phyloP scores from a whole-genome alignment of 2,113 vertebrate genomes.

The Phocoena sinus region DNA sequence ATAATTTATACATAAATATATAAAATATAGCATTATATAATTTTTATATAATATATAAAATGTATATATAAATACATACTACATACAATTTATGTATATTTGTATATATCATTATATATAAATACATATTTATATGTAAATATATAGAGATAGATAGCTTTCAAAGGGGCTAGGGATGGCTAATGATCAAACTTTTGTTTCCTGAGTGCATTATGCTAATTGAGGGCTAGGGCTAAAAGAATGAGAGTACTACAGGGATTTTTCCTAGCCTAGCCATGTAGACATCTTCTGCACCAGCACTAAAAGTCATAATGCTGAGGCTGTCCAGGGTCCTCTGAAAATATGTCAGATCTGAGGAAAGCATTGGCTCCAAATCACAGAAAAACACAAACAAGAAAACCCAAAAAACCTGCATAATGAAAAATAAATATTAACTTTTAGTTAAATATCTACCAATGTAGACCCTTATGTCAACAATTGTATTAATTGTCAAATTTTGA shows the following conservation, averaged over 20 bases:
- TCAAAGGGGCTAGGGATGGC: too few relatives aligned
- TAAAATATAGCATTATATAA: too few relatives aligned
- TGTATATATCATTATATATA: too few relatives aligned
- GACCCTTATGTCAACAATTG: constrained; percentile 17
- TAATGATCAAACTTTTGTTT: background rate
- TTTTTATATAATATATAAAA: too few relatives aligned
- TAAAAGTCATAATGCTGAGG: background rate
- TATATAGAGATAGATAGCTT: too few relatives aligned
- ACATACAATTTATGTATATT: too few relatives aligned
- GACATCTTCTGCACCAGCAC: background rate
- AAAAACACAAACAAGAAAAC: background rate
- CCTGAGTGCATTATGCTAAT: background rate
- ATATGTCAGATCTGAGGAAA: background rate
- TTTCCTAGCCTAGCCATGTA: background rate
- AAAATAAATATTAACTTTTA: constrained; percentile 47
- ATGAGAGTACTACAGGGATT: background rate
- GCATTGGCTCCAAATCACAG: background rate
- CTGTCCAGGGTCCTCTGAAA: background rate
- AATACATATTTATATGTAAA: too few relatives aligned
- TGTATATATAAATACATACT: too few relatives aligned
- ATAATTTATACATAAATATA: too few relatives aligned
- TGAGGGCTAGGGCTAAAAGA: background rate
- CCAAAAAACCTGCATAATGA: background rate
- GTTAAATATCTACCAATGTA: constrained; percentile 42
- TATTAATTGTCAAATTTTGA: constrained; percentile 52